A percentile compares a stretch with the other conserved stretches of the same genome.
Evolutionary conservation across 2,113 vertebrate genomes (phyloP).

Genomic region (Ptychochromis oligacanthus): DNA sequence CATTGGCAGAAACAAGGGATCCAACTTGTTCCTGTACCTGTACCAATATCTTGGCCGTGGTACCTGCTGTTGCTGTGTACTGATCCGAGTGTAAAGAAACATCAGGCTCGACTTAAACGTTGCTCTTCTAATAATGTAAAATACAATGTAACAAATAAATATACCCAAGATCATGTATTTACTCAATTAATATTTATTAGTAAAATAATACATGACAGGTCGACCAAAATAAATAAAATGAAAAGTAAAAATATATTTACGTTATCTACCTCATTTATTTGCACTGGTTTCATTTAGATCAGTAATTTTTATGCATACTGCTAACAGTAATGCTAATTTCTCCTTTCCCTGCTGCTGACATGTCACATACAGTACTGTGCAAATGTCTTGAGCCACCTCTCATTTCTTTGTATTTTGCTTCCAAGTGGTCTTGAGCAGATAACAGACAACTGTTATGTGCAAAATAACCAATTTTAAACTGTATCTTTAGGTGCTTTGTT

Average conservation of each 20-base stretch:
- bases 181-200: background rate
- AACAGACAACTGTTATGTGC: too few relatives aligned
- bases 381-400: too few relatives aligned
- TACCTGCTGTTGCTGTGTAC: background rate
- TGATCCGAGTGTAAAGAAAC: background rate
- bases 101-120: background rate
- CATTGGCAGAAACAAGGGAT: too few relatives aligned
- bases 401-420: too few relatives aligned
- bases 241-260: rapidly evolving
- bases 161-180: background rate
- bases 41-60: background rate
- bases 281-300: background rate
- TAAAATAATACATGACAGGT: background rate
- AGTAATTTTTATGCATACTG: background rate
- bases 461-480: too few relatives aligned
- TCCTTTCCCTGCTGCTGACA: background rate
- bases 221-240: background rate
- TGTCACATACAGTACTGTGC: too few relatives aligned
- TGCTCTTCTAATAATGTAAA: too few relatives aligned
- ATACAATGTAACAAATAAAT: background rate
- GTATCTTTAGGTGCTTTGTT: too few relatives aligned
- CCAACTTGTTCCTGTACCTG: too few relatives aligned
- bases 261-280: background rate
- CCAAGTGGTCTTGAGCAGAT: too few relatives aligned
- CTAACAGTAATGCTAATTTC: background rate